Base-by-base conservation (phyloP, 2,797 vertebrate species). In the Poeciliopsis gracilis region DNA sequence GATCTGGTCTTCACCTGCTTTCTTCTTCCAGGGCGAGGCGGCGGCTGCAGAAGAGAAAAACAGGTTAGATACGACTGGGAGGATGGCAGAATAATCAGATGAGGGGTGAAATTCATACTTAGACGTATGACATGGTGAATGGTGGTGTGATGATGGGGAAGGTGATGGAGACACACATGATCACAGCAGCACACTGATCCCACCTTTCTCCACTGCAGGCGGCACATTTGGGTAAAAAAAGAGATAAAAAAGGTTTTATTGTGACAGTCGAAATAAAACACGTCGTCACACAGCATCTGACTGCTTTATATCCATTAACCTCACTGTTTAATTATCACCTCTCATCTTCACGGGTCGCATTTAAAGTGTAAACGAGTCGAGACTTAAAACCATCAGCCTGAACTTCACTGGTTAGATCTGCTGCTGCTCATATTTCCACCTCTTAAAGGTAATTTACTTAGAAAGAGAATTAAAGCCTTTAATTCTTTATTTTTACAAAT, bases 11-110 rank as follows among this genome's bases (percentile, higher is more conserved):
- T 97, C 92, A 98, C 97, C 97, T 94, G 95, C 94, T 95, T 97
- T 97, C 95, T 97, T 97, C 94, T 97, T 98, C 97, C 97, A 97
- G 2, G 97, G 97, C 87, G 97, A 97, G 76, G 96, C 96, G 92
- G 96, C 93, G 94, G 88, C 82, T 82, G 91, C 51, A 90, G 87
- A 86, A 94, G 88, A 77, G 1, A 79, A 80, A 91, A 88, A 90
- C 45, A 89, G 84, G 92, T 92, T 86, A 94, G 82, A 71, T 84
- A 78, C 84, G 82, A 86, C 82, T 76, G 72, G 77, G 83, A 51
- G 76, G 82, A 43, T 49, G 75, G 76, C 82, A 81, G 81, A 77
- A 78, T 74, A 80, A 78, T 81, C 73, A 84, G 82, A 89, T 89
- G 79, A 89, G 87, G 82, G 76, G 84, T 91, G 90, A 84, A 83